Evolutionary conservation across 1,140 invertebrate genomes (phyloP), one percentile per base, ranked within the genome.

Genomic region (Andricus grossulariae): DNA sequence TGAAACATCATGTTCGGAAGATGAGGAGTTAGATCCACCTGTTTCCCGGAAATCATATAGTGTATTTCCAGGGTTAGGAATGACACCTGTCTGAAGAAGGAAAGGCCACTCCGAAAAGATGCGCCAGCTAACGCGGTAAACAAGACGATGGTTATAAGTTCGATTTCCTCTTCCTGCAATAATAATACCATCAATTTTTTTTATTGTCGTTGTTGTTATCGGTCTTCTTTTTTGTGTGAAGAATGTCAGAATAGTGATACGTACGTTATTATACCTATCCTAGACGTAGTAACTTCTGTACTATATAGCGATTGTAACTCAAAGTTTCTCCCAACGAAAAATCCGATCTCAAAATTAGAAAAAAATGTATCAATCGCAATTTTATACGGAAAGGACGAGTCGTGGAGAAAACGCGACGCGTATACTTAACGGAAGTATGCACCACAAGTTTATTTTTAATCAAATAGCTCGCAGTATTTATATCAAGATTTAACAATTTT

Each of bases 41-140:
- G n/a, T n/a, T n/a, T n/a, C n/a, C n/a, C n/a, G n/a, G n/a, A n/a
- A n/a, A n/a, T n/a, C n/a, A n/a, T n/a, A n/a, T n/a, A n/a, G n/a
- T n/a, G n/a, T n/a, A n/a, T n/a, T n/a, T n/a, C n/a, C n/a, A n/a
- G n/a, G n/a, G n/a, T n/a, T n/a, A n/a, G n/a, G n/a, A n/a, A n/a
- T n/a, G n/a, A n/a, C n/a, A n/a, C n/a, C n/a, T n/a, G n/a, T n/a
- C n/a, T n/a, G n/a, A n/a, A n/a, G n/a, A n/a, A n/a, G n/a, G n/a
- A n/a, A n/a, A n/a, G n/a, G n/a, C n/a, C n/a, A n/a, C n/a, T n/a
- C n/a, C n/a, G n/a, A n/a, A n/a, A n/a, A n/a, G n/a, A n/a, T n/a
- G n/a, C n/a, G n/a, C n/a, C n/a, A n/a, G n/a, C n/a, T n/a, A n/a
- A 74, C 74, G 77, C 80, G 76, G 75, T 80, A 75, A 79, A 51